A percentile compares a stretch with the other conserved stretches of the same genome.
phyloP scores from a whole-genome alignment of 2,797 vertebrate genomes.

The Amblyraja radiata region DNA sequence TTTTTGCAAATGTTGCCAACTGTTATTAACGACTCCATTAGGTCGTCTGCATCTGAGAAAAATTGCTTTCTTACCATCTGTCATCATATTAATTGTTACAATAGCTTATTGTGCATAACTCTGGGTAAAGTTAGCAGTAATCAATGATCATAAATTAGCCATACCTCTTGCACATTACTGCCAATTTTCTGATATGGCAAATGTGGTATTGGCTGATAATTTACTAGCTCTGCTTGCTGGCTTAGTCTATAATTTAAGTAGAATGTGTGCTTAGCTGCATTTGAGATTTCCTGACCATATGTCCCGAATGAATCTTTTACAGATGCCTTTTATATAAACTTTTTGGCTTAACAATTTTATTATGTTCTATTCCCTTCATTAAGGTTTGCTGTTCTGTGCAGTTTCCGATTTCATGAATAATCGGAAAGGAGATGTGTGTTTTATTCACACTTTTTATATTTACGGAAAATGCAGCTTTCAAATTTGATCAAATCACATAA shows the following conservation, averaged over 20 bases:
- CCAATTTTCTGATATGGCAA: constrained; percentile 1
- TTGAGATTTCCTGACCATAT: constrained; percentile 7
- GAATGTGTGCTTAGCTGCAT: neutral
- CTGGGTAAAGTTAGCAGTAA: neutral
- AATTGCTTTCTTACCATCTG: neutral
- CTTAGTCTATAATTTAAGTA: neutral
- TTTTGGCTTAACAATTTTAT: neutral
- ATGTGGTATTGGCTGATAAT: neutral
- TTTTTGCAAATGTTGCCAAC: neutral
- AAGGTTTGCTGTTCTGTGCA: neutral
- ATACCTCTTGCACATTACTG: neutral
- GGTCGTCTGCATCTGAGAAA: neutral
- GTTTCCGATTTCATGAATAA: constrained; percentile 15
- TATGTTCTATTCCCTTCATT: neutral
- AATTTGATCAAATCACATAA: neutral
- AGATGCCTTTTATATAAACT: constrained; percentile 3
- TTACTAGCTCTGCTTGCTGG: neutral
- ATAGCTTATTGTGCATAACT: neutral
- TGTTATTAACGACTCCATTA: neutral
- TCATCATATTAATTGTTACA: neutral
- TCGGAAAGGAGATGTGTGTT: neutral
- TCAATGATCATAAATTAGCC: neutral
- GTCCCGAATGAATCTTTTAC: constrained; percentile 10
- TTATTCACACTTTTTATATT: neutral
- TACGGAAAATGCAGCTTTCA: neutral